Base-by-base conservation (phyloP, 2,888 invertebrate species). In the Tenthredo notha region DNA sequence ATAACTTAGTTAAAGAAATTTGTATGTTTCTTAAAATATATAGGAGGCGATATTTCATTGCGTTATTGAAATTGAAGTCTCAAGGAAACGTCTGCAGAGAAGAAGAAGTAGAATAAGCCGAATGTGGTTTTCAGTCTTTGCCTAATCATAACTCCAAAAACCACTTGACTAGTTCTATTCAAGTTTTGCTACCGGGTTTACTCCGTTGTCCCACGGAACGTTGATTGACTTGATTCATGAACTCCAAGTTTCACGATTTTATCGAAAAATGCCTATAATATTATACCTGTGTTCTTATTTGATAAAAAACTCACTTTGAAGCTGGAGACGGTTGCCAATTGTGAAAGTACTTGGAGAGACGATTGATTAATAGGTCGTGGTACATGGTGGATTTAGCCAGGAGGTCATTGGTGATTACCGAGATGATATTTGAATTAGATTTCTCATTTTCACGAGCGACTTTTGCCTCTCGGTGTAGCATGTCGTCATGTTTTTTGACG, bases 341-440 rank as follows among this genome's bases (percentile, higher is more conserved):
- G 84, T 91, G 93, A 87, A 94, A 87, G 40, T 90, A 90, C 33
- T 92, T 90, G 86, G 93, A 93, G 90, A 94, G 90, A 40, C 93
- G 85, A 86, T 94, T 94, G 85, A 94, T 93, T 12, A 93, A 90
- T 18, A 93, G 85, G 88, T 94, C 94, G 86, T 94, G 94, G 87
- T 93, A 93, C 86, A 94, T 93, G 0, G 95, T 95, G 86, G 94
- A 94, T 37, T 94, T 90, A 0, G 95, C 94, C 29, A 95, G 93
- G 43, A 95, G 92, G 87, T 95, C 95, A 21, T 25, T 77, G 43
- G 2, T n/a, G 29, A 50, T 84, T 33, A 5, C 65, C 37, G 65
- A 58, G 7, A 67, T n/a, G 12, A 84, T 84, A 21, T 21, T 40
- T 18, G 78, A 70, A 29, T 78, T 50, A 25, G 67, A 61, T 70